Base-by-base conservation (phyloP, 2,888 invertebrate genomes). In the Ptychoptera albimana region DNA sequence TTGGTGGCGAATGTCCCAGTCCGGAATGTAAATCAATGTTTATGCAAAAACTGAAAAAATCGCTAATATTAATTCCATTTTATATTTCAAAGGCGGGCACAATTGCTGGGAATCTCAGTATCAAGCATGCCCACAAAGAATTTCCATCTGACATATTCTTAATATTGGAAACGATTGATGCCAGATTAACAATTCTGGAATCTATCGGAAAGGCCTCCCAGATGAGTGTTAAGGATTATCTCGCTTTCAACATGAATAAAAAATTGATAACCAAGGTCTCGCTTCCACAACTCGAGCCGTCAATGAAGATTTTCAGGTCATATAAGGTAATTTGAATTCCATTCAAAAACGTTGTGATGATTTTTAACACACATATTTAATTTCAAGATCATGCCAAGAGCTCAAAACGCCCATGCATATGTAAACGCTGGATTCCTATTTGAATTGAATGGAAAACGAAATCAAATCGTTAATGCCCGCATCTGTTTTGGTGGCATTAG, bases 381-480 rank as follows among this genome's bases (percentile, higher is more conserved):
- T 23, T 72, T 71, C 61, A 54, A 84, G 82, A 74, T 83, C 40
- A 80, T 79, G 74, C 75, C 79, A 1, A 64, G 81, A 48, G 71
- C 77, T 1, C 81, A 82, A 64, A 82, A 79, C 55, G 75, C 82
- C 0, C 81, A 80, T 54, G 82, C 84, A 0, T 72, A 79, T 41
- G 77, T 86, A 0, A 83, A 84, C 53, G 79, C 79, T 14, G 85
- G 77, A 3, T 82, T 83, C 54, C 57, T 77, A 1, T 70, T 78
- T 44, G 71, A 73, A 54, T 81, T 14, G 54, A 66, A 57, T 52
- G 55, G 64, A 39, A 56, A 63, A 47, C 52, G 64, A 47, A 57
- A 12, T 2, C 11, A 65, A 30, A 57, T 74, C 1, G 54, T 60
- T 34, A 59, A 59, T 31, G 73, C 74, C 1, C 60, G 63, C 11